Conservation (phyloP, 1,140 invertebrate genomes). For the Neodiprion fabricii region DNA sequence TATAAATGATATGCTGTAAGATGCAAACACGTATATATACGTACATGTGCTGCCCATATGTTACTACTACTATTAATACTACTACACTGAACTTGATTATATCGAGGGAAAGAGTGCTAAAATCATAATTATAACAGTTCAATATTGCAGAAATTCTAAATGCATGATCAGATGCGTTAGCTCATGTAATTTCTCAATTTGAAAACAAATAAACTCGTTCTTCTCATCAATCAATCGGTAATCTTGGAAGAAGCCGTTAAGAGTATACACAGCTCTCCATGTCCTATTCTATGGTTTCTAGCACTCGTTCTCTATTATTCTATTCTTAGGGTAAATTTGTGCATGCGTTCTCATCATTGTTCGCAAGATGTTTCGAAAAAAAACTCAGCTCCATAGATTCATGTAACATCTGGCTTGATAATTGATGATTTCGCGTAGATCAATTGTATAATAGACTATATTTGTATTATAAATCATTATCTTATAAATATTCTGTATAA, state of each 20-base stretch:
- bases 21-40: background rate
- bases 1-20: background rate
- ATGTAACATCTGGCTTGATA: conserved; percentile 27
- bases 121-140: background rate
- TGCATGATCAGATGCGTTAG: too few relatives aligned
- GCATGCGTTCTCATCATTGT: background rate
- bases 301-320: background rate
- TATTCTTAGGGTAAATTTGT: background rate
- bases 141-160: too few relatives aligned
- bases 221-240: background rate
- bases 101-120: background rate
- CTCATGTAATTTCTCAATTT: background rate
- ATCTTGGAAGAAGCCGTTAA: background rate
- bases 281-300: background rate
- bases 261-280: background rate
- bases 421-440: background rate
- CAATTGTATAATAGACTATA: conserved; percentile 5
- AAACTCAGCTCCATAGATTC: conserved; percentile 6
- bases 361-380: background rate
- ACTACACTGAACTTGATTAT: background rate
- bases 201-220: background rate
- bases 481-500: background rate
- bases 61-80: background rate
- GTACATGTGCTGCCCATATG: background rate
- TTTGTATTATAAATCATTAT: background rate